phyloP scores from a whole-genome alignment of 2,113 vertebrate genomes.

The Pseudorhombus dupliciocellatus region DNA sequence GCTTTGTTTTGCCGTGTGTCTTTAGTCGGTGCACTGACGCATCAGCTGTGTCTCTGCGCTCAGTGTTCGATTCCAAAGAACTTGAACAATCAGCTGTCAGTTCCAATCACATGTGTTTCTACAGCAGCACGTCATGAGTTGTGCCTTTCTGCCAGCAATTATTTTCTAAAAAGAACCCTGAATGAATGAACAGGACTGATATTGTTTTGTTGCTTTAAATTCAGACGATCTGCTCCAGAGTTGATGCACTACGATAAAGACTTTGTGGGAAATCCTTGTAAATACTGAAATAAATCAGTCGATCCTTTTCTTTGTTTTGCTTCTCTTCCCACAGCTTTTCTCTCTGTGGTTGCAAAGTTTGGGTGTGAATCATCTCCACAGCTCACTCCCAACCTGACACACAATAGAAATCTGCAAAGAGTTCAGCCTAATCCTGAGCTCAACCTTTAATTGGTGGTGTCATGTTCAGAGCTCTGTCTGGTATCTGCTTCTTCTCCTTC shows the following conservation, averaged over 20 bases:
- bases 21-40: neutral
- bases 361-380: too few species aligned
- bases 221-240: conserved; percentile 46
- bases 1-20: neutral
- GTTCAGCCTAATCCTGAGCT: too few species aligned
- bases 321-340: conserved; percentile 17
- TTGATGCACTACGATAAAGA: conserved; percentile 48
- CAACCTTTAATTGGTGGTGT: too few species aligned
- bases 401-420: neutral
- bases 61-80: conserved; percentile 27
- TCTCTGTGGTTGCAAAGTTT: neutral
- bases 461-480: too few species aligned
- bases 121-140: conserved; percentile 35
- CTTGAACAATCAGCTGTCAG: conserved; percentile 12
- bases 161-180: conserved; percentile 33
- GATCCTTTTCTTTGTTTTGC: conserved; percentile 36
- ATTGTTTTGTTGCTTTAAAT: neutral
- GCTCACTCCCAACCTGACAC: neutral
- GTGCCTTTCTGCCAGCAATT: conserved; percentile 63
- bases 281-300: conserved; percentile 70
- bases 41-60: neutral
- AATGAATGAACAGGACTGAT: too few species aligned
- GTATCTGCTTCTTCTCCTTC: neutral
- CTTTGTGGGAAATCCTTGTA: conserved; percentile 43
- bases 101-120: conserved; percentile 11